A percentile compares a stretch with the other conserved stretches of the same genome.
These are phyloP conservation scores for Riparia riparia DNA, from an alignment of 2,113 vertebrate genomes.

Conservation along the genomic window DNA sequence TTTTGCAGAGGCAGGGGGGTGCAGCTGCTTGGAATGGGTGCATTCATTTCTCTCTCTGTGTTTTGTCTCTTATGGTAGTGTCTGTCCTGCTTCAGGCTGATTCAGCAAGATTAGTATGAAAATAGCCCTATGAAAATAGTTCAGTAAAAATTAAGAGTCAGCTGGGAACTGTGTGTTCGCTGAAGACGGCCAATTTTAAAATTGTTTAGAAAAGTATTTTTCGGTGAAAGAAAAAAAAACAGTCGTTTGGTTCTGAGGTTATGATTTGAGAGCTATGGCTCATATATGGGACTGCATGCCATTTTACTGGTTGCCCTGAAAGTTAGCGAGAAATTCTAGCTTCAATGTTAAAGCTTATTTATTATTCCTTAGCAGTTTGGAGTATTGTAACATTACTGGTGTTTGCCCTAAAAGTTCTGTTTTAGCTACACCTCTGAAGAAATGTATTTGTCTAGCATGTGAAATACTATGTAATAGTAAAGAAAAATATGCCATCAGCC, in stretches of 20 bases:
- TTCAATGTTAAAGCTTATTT: not conserved
- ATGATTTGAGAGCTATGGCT: not conserved
- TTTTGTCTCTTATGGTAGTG: not conserved
- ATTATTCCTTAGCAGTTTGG: not conserved
- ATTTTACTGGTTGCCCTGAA: fast-evolving
- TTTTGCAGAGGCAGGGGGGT: not conserved
- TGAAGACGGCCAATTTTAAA: not conserved
- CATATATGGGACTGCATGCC: not conserved
- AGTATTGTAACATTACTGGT: not conserved
- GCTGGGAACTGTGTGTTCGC: not conserved
- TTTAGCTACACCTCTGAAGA: not conserved
- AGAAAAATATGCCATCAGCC: not conserved
- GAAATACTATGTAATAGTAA: not conserved
- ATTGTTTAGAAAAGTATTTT: not conserved
- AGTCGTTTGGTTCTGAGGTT: not conserved
- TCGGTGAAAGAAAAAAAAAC: fast-evolving
- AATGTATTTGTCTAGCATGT: not conserved
- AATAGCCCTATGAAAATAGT: not conserved
- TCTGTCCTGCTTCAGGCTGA: not conserved
- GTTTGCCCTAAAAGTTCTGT: not conserved
- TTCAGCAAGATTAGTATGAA: not conserved
- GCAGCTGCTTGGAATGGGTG: not conserved
- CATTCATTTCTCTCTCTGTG: fast-evolving
- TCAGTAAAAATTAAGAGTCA: not conserved
- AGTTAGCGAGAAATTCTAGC: not conserved